Evolutionary conservation across 2,888 invertebrate species (phyloP).

Genomic region (Drosophila rubida): DNA sequence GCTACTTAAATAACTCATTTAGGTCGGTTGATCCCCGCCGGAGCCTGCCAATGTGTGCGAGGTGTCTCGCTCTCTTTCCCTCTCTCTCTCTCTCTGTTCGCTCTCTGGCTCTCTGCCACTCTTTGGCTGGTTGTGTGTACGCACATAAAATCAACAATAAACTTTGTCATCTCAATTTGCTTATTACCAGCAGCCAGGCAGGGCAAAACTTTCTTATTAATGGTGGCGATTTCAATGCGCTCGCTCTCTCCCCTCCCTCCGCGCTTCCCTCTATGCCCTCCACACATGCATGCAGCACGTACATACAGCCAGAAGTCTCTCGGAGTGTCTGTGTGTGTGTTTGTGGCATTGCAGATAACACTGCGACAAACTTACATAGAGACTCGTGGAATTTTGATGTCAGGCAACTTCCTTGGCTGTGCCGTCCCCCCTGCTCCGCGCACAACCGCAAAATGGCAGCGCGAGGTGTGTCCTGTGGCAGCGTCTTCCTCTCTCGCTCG

Average conservation of each 20-base stretch:
- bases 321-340: constrained; percentile 15
- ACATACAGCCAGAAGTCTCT: neutral
- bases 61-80: constrained; percentile 4
- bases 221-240: constrained; percentile 77
- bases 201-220: constrained; percentile 75
- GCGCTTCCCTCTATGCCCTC: neutral
- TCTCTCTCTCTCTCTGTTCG: neutral
- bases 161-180: constrained; percentile 81
- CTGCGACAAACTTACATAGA: constrained; percentile 45
- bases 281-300: constrained; percentile 25
- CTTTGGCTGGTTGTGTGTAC: constrained; percentile 25
- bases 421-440: neutral
- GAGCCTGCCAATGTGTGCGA: constrained; percentile 37
- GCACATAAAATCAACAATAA: constrained; percentile 77
- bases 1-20: constrained; percentile 81
- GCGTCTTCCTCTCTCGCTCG: constrained; percentile 31
- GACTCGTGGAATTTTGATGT: constrained; percentile 47
- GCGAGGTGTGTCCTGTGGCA: constrained; percentile 64
- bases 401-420: constrained; percentile 40
- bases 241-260: constrained; percentile 11
- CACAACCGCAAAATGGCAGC: constrained; percentile 69
- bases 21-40: constrained; percentile 63
- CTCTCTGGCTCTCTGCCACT: neutral
- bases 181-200: constrained; percentile 72
- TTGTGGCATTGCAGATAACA: constrained; percentile 46